Conservation (phyloP, 2,113 vertebrate species). For the Alosa alosa region DNA sequence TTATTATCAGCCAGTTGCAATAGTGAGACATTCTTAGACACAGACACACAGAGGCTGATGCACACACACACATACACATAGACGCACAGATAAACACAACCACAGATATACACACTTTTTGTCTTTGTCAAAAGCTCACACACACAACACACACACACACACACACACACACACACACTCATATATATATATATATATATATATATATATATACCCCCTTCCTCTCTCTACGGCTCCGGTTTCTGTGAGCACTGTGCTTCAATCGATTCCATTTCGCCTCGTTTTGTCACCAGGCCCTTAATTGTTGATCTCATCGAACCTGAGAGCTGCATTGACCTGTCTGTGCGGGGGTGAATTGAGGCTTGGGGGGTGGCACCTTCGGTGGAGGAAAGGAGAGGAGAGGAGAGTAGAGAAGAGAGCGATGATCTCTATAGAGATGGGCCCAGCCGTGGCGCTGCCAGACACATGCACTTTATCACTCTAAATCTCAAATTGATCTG, state of each 20-base stretch:
- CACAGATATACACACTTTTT: not conserved
- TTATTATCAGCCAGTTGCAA: not conserved
- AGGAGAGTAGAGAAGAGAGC: constrained; percentile 14
- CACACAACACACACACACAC: not conserved
- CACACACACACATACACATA: too few species aligned
- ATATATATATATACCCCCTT: not conserved
- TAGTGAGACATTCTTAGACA: not conserved
- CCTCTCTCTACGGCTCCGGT: not conserved
- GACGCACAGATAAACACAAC: not conserved
- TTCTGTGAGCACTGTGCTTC: not conserved
- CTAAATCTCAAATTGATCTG: constrained; percentile 51
- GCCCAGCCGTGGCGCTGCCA: not conserved
- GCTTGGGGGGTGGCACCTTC: not conserved
- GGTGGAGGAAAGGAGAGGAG: not conserved
- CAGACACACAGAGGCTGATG: not conserved
- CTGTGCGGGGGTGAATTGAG: constrained; percentile 1
- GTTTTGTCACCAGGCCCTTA: constrained; percentile 34
- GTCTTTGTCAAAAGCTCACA: not conserved
- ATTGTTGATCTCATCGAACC: constrained; percentile 40
- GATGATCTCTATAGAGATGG: constrained; percentile 36
- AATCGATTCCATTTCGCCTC: constrained; percentile 24
- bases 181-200: too few species aligned
- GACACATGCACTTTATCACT: constrained; percentile 44
- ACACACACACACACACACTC: not conserved
- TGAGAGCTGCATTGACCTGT: constrained; percentile 31